A percentile compares a stretch with the other conserved stretches of the same genome.
These are phyloP conservation scores for Notolepis coatsorum DNA, from an alignment of 2,797 vertebrate species.

Conservation along the genomic window DNA sequence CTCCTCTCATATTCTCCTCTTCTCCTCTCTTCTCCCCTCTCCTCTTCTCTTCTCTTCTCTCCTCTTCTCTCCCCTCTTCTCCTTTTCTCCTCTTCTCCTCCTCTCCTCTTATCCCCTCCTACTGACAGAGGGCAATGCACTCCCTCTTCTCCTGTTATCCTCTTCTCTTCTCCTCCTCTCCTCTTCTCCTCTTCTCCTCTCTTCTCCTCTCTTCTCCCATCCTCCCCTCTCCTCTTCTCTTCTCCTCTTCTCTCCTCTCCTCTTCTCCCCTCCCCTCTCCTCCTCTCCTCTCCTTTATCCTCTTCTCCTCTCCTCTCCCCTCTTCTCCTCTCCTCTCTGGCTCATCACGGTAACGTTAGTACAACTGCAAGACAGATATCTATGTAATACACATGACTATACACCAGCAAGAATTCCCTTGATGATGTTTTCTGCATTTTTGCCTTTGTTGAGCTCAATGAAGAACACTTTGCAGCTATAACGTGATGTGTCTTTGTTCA, in stretches of 20 bases:
- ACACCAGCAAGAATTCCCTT: too few relatives aligned
- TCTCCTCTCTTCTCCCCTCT: background rate
- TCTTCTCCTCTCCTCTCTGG: too few relatives aligned
- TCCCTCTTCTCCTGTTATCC: background rate
- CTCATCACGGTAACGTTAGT: too few relatives aligned
- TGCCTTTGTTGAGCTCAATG: too few relatives aligned
- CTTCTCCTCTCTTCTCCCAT: background rate
- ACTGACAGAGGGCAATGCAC: too few relatives aligned
- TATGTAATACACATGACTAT: too few relatives aligned
- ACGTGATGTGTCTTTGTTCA: too few relatives aligned
- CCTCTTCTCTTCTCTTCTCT: slow-evolving; percentile 22
- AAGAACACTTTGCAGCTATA: too few relatives aligned
- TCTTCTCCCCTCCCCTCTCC: background rate
- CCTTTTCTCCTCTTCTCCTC: background rate
- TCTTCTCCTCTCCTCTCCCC: background rate
- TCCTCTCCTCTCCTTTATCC: background rate
- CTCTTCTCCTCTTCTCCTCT: too few relatives aligned
- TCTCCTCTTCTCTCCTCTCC: background rate
- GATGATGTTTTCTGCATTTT: too few relatives aligned
- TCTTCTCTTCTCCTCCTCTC: background rate
- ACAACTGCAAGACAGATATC: too few relatives aligned
- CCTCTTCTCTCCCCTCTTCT: background rate
- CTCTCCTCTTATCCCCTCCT: background rate
- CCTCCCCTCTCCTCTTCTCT: background rate
- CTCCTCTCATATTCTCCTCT: slow-evolving; percentile 24